Evolutionary conservation across 2,797 vertebrate genomes (phyloP), one percentile per base, ranked within the genome.

Genomic region (Pelochelys cantorii): DNA sequence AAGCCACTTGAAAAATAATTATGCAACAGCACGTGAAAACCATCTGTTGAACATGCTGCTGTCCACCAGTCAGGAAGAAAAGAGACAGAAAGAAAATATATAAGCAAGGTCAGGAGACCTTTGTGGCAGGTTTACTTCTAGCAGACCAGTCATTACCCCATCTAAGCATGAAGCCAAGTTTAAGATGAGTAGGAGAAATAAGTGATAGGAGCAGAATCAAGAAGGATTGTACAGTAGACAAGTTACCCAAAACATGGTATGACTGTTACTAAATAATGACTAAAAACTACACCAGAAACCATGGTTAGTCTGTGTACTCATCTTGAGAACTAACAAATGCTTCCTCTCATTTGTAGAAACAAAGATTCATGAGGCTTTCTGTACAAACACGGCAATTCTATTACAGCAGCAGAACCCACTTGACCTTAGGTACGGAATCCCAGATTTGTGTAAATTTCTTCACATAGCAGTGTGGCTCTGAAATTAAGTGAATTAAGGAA

Each of bases 1-100:
- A 95, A 96, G 94, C 74, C 88, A 94, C 80, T 96, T 93, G 91
- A 93, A 96, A 96, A 96, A 95, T 95, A 95, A 95, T 95, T 96
- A 96, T 95, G 96, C 95, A 97, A 97, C 79, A 95, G 92, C 78
- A 92, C 94, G 89, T 93, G 79, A 95, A 95, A 94, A 95, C 90
- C 94, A 95, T 96, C 93, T 96, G 93, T 84, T 95, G 71, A 87
- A 96, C 89, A 93, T 62, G 92, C 86, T 97, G 92, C 83, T 93
- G 92, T 95, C 93, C 90, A 92, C 92, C 81, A 95, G 88, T 96
- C 77, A 42, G 86, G 89, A 48, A 89, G 83, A 94, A 95, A 93
- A 65, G 85, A 92, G 77, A 62, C 60, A 91, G 48, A 90, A 89
- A 89, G 91, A 80, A 62, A 95, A 96, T 94, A 86, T 86, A 82